A percentile compares a stretch with the other conserved stretches of the same genome.
phyloP scores from a whole-genome alignment of 92 coral and sea anemone genomes.

The Anthopleura xanthogrammica region DNA sequence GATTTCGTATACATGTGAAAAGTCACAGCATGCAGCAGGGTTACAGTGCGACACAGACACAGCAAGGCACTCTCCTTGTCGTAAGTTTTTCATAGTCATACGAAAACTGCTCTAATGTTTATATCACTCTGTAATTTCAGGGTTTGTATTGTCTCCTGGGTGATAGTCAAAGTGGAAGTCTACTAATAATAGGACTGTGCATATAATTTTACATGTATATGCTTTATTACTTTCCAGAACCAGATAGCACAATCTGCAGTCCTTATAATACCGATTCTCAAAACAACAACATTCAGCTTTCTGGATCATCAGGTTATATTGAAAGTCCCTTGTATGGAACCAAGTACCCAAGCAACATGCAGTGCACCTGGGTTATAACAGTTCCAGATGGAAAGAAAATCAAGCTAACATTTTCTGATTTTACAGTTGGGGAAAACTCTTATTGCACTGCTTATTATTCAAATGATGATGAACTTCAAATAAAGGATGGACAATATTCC shows the following conservation, averaged over 20 bases:
- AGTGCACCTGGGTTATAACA: constrained; percentile 33
- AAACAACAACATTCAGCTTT: constrained; percentile 16
- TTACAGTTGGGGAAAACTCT: not conserved
- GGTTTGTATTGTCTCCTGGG: no score
- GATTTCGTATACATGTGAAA: no score
- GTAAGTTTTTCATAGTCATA: no score
- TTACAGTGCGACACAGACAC: no score
- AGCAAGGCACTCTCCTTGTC: no score
- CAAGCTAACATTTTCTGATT: not conserved
- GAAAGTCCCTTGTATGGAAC: constrained; percentile 10
- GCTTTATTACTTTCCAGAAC: not conserved
- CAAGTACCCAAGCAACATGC: constrained; percentile 28
- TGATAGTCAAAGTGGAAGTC: no score
- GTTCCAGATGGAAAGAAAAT: not conserved
- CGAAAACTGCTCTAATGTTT: no score
- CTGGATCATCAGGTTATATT: constrained; percentile 13
- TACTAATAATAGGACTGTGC: no score
- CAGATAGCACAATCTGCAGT: constrained; percentile 3
- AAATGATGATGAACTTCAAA: not conserved
- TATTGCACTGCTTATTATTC: not conserved
- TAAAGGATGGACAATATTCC: constrained; percentile 1
- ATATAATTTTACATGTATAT: not conserved
- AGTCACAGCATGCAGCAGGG: no score
- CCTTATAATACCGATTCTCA: not conserved
- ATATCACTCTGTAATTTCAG: no score